Evolutionary conservation across 2,797 vertebrate species (phyloP).

Genomic region (Gymnothorax javanicus): DNA sequence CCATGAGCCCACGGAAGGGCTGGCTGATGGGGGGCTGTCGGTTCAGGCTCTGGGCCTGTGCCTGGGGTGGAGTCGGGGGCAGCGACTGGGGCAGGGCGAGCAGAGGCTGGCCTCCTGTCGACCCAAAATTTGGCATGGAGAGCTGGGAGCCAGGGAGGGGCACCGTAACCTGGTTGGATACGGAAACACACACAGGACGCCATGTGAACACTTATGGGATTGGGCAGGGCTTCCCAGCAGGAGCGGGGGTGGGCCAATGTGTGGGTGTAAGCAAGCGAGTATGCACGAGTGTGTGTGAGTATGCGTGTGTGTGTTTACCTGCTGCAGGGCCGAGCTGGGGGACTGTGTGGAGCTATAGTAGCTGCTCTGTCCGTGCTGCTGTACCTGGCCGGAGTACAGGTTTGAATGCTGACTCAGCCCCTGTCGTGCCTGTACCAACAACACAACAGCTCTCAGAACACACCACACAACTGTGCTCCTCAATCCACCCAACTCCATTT

Average conservation of each 20-base stretch:
- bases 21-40: conserved; percentile 86
- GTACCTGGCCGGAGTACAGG: conserved; percentile 94
- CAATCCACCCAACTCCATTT: no score
- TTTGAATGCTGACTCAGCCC: conserved; percentile 96
- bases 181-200: conserved; percentile 38
- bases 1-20: conserved; percentile 87
- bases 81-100: conserved; percentile 87
- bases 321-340: conserved; percentile 89
- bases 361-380: conserved; percentile 93
- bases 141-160: conserved; percentile 90
- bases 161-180: conserved; percentile 80
- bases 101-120: conserved; percentile 88
- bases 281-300: neutral
- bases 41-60: conserved; percentile 84
- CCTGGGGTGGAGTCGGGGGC: conserved; percentile 86
- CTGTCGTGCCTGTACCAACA: conserved; percentile 82
- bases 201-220: conserved; percentile 64
- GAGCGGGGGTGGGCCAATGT: conserved; percentile 39
- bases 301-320: conserved; percentile 76
- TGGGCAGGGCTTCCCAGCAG: conserved; percentile 70
- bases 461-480: neutral
- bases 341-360: conserved; percentile 97
- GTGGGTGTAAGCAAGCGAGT: neutral
- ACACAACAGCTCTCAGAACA: neutral
- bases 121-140: conserved; percentile 91